These are phyloP conservation scores for Drosophila picticornis DNA, from an alignment of 2,888 invertebrate genomes.

Conservation along the genomic window DNA sequence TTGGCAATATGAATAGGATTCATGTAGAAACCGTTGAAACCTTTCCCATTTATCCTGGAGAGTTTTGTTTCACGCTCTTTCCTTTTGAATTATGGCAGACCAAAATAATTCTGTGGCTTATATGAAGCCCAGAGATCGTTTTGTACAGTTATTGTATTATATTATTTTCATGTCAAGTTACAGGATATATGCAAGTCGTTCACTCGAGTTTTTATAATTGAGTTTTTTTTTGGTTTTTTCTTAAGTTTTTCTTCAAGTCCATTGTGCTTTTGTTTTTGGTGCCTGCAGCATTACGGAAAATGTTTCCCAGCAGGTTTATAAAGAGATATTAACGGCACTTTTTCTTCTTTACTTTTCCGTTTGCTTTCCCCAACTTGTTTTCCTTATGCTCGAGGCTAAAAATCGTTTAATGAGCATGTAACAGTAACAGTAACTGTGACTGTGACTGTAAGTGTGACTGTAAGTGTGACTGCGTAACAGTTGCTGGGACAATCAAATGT, in stretches of 20 bases:
- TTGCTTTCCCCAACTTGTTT: background rate
- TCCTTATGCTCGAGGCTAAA: conserved; percentile 66
- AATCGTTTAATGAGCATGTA: conserved; percentile 85
- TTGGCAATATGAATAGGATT: background rate
- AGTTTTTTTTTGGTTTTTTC: background rate
- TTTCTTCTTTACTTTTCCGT: conserved; percentile 46
- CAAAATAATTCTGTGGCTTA: background rate
- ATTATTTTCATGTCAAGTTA: background rate
- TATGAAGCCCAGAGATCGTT: background rate
- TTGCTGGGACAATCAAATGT: conserved; percentile 4
- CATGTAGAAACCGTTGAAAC: background rate
- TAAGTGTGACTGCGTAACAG: conserved; percentile 1
- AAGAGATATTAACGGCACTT: conserved; percentile 85
- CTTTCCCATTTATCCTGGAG: background rate
- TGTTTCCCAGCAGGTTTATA: conserved; percentile 86
- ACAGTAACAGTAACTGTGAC: conserved; percentile 79
- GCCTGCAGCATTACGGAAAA: conserved; percentile 68
- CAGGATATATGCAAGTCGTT: conserved; percentile 17
- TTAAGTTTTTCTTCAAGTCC: conserved; percentile 7
- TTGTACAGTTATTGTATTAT: background rate
- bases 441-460: conserved; percentile 19
- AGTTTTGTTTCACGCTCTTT: background rate
- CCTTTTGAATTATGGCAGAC: background rate
- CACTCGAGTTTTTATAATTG: background rate
- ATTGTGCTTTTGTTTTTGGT: conserved; percentile 37